Base-by-base conservation (phyloP, 2,113 vertebrate genomes). In the Kryptolebias marmoratus region DNA sequence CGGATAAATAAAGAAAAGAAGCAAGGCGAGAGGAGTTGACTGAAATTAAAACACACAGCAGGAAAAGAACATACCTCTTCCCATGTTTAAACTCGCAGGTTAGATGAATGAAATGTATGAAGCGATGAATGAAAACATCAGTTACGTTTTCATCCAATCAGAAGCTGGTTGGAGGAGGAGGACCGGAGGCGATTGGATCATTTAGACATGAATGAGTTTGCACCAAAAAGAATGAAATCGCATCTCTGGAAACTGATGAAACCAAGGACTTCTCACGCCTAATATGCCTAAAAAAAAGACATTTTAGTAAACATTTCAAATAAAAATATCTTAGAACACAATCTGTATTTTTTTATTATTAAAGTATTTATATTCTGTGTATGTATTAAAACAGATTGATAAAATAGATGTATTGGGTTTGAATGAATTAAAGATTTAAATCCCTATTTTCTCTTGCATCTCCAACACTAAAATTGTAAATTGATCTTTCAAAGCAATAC, bases 71-170 rank as follows among this genome's bases (percentile, higher is more conserved):
- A 13, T 14, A 22, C 56, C 42, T 16, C 5, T n/a, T 52, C 16
- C 5, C 36, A 48, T n/a, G 30, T 16, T n/a, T 2, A 61, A 12
- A 42, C 12, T 6, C 52, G 59, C 5, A 63, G 14, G 58, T 56
- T 2, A 67, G 36, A 8, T 86, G 79, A 82, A 80, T 79, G 70
- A 80, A 80, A 83, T 53, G 76, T 18, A 75, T 60, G 14, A 72
- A 67, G 28, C 65, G 22, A 54, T 86, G 75, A 87, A 88, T 87
- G 85, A 68, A 84, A 69, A 79, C 68, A 81, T 52, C 3, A 11
- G n/a, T 57, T 18, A 6, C 52, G 31, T 31, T 50, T 18, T 18
- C 9, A 45, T 42, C 78, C 79, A 78, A 75, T 82, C 57, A 62
- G 10, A n/a, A 28, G 32, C 1, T 42, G 61, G 53, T 68, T 16